These are phyloP conservation scores for Uropsilus gracilis DNA, from an alignment of 2,113 vertebrate genomes.

Conservation along the genomic window DNA sequence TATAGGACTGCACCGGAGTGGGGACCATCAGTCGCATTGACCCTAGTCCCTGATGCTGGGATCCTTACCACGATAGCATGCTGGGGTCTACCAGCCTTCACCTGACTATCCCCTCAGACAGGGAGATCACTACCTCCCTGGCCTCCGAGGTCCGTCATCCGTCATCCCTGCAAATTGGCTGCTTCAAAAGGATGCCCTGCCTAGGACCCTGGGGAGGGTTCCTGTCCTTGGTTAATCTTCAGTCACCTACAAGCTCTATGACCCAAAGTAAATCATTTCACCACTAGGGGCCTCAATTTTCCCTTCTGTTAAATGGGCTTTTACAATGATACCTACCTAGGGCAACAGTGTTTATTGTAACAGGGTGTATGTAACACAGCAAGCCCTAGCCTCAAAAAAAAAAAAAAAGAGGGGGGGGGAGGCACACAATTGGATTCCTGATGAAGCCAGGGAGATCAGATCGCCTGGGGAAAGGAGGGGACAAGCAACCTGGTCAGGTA, in stretches of 20 bases:
- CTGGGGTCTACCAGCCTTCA: neutral
- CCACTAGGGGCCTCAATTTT: neutral
- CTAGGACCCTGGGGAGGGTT: neutral
- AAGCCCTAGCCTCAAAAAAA: too few relatives aligned
- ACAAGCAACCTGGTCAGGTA: neutral
- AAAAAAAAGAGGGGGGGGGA: too few relatives aligned
- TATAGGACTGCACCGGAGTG: neutral
- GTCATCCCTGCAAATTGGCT: neutral
- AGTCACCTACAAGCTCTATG: neutral
- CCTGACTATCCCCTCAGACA: fast-evolving
- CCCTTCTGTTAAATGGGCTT: neutral
- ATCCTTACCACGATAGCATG: neutral
- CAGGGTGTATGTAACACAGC: too few relatives aligned
- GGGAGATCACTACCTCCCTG: neutral
- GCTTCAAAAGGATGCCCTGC: neutral
- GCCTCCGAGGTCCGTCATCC: neutral
- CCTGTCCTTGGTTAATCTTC: neutral
- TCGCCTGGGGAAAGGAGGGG: too few relatives aligned
- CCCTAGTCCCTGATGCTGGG: neutral
- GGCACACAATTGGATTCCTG: neutral
- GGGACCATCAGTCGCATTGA: neutral
- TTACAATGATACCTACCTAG: too few relatives aligned
- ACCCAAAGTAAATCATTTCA: neutral
- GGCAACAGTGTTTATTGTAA: neutral
- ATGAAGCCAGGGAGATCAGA: neutral